These are phyloP conservation scores for Dendrolimus punctatus DNA, from an alignment of 1,140 invertebrate genomes.

Conservation along the genomic window DNA sequence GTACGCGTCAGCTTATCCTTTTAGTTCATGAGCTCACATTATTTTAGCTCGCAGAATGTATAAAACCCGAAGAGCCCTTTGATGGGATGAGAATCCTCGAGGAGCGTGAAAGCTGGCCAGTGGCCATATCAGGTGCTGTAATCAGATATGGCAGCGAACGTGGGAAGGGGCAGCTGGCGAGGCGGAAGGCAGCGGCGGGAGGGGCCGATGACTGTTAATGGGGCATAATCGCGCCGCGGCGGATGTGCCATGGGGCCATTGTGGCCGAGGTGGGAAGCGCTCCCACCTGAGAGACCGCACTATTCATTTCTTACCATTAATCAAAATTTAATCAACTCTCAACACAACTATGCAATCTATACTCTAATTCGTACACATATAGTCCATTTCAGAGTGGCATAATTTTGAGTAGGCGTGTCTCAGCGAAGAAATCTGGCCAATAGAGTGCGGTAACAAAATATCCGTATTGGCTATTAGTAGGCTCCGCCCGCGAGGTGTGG, in stretches of 20 bases:
- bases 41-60: no score
- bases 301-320: slow-evolving; percentile 66
- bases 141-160: slow-evolving; percentile 2
- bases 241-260: no score
- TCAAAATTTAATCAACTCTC: slow-evolving; percentile 62
- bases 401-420: slow-evolving; percentile 48
- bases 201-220: slow-evolving; percentile 32
- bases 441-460: slow-evolving; percentile 72
- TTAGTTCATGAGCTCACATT: no score
- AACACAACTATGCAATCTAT: slow-evolving; percentile 14
- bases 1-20: no score
- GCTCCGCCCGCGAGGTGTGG: slow-evolving; percentile 50
- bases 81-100: no score
- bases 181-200: background rate
- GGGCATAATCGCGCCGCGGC: slow-evolving; percentile 25
- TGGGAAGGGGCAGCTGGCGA: background rate
- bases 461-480: slow-evolving; percentile 71
- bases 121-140: background rate
- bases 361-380: slow-evolving; percentile 19
- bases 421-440: slow-evolving; percentile 70
- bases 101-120: no score
- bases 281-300: slow-evolving; percentile 14
- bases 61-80: no score
- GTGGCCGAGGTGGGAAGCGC: slow-evolving; percentile 7
- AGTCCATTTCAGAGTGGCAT: slow-evolving; percentile 24